Evolutionary conservation across 2,113 vertebrate species (phyloP).

Genomic region (Indicator maculatus): DNA sequence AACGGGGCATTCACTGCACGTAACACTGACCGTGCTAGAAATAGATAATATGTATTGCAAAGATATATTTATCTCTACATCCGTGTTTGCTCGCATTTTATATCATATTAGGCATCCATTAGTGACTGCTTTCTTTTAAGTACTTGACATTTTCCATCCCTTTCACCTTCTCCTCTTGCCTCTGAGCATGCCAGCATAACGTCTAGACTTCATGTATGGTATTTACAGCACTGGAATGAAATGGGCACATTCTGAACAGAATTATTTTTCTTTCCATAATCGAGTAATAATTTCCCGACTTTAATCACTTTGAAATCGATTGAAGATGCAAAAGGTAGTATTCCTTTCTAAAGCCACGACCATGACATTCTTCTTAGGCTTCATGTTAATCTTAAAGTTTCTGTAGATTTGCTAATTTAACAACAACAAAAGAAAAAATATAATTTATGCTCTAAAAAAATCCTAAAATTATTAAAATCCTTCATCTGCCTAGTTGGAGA

Average conservation of each 20-base stretch:
- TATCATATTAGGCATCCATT: background rate
- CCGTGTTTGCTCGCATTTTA: fast-evolving
- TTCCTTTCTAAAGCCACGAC: background rate
- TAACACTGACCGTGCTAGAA: fast-evolving
- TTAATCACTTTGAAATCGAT: background rate
- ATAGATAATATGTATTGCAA: fast-evolving
- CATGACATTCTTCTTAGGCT: background rate
- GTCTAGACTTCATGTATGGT: background rate
- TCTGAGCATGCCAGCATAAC: background rate
- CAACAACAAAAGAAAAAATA: background rate
- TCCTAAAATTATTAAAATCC: background rate
- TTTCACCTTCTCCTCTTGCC: background rate
- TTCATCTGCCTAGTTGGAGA: background rate
- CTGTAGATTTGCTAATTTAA: background rate
- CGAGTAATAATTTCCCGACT: background rate
- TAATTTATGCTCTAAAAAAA: background rate
- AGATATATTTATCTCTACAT: fast-evolving
- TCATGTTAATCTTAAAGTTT: background rate
- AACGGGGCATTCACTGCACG: background rate
- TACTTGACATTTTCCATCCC: background rate
- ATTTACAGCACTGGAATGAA: background rate
- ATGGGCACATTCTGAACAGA: background rate
- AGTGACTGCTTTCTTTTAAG: background rate
- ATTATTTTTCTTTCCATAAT: background rate
- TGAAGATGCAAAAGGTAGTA: fast-evolving